These are phyloP conservation scores for Prunella fulvescens DNA, from an alignment of 2,113 vertebrate species.

Conservation along the genomic window DNA sequence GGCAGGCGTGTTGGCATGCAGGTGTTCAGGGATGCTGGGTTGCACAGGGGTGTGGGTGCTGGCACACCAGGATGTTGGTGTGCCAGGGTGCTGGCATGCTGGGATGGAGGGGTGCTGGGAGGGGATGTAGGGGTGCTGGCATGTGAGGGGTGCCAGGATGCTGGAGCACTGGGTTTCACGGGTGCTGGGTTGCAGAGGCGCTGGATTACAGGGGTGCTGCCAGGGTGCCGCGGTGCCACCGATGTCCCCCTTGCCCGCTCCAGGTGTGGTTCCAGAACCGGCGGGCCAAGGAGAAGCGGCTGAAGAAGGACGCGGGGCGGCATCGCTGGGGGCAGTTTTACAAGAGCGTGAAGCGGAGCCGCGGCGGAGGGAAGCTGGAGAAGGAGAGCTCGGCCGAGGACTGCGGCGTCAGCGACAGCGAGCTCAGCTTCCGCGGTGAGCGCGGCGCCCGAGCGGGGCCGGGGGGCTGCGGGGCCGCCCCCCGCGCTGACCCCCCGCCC, in stretches of 20 bases:
- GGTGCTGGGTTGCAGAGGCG: background rate
- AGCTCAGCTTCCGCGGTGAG: conserved; percentile 96
- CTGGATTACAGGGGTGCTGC: background rate
- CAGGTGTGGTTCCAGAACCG: conserved; percentile 99
- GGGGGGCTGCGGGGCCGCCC: fast-evolving
- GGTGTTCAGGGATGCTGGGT: background rate
- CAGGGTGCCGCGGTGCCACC: background rate
- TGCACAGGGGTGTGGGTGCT: background rate
- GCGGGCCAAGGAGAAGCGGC: conserved; percentile 93
- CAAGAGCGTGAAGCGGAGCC: conserved; percentile 90
- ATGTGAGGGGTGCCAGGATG: too few species aligned
- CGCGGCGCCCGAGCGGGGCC: background rate
- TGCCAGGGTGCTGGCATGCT: background rate
- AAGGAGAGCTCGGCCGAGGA: conserved; percentile 96
- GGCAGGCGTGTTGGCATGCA: background rate
- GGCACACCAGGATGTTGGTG: fast-evolving
- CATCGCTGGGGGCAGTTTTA: conserved; percentile 99
- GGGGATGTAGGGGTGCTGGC: background rate
- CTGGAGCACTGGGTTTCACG: background rate
- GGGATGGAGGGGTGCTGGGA: fast-evolving
- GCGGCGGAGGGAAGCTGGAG: conserved; percentile 85
- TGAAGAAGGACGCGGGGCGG: conserved; percentile 96
- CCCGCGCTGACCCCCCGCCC: background rate
- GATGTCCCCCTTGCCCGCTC: fast-evolving
- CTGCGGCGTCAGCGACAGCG: conserved; percentile 95